Evolutionary conservation across 2,797 vertebrate genomes (phyloP).

Genomic region (Tinamus major): DNA sequence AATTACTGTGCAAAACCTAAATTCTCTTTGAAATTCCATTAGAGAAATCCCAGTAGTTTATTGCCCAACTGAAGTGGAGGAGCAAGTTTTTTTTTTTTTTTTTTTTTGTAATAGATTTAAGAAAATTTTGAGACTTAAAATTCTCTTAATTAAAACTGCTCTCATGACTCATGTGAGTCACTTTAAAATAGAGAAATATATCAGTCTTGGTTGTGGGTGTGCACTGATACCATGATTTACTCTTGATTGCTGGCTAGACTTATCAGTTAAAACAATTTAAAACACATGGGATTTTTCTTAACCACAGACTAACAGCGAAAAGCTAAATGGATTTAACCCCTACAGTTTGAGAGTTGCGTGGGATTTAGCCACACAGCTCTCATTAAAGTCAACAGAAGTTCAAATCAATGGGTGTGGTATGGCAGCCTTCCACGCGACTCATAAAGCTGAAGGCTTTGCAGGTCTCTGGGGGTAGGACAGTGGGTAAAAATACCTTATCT

Average conservation of each 20-base stretch:
- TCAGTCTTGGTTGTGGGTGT: constrained; percentile 28
- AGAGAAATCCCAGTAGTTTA: not conserved
- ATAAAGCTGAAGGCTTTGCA: not conserved
- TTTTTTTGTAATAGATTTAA: not conserved
- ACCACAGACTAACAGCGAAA: constrained; percentile 17
- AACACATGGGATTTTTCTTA: constrained; percentile 52
- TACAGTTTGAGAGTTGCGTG: constrained; percentile 13
- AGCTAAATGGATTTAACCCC: constrained; percentile 36
- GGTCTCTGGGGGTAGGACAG: not conserved
- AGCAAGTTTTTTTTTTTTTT: not conserved
- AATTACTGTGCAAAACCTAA: not conserved
- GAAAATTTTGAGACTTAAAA: constrained; percentile 36
- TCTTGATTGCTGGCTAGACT: constrained; percentile 54
- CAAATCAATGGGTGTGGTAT: constrained; percentile 20
- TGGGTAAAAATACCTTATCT: not conserved
- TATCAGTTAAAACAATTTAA: constrained; percentile 65
- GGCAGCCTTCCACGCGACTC: not conserved
- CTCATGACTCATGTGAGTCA: constrained; percentile 32
- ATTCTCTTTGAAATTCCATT: not conserved
- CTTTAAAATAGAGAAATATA: constrained; percentile 28
- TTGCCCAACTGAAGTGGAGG: not conserved
- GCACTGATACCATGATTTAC: constrained; percentile 42
- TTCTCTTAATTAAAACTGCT: constrained; percentile 42
- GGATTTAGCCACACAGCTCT: constrained; percentile 27
- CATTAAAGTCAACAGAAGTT: constrained; percentile 37